Percentiles rank a stretch among this genome's conserved stretches.
Conservation (phyloP, 2,113 vertebrate species). For the Rhabdornis inornatus region DNA sequence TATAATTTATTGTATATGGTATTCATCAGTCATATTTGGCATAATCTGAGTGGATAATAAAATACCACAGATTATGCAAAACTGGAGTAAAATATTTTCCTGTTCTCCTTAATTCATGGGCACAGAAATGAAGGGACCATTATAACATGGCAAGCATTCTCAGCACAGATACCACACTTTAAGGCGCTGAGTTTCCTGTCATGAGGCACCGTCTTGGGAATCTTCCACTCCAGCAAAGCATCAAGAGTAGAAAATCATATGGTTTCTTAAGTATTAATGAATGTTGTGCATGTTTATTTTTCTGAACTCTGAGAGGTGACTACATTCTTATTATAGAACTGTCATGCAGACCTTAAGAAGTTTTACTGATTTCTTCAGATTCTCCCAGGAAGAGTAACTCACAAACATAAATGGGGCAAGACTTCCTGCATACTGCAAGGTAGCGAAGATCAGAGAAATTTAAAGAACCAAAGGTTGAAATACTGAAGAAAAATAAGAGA, state of each 20-base stretch:
- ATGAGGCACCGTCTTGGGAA: not conserved
- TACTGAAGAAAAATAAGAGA: not conserved
- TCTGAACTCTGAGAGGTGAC: not conserved
- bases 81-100: not conserved
- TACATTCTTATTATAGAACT: not conserved
- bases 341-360: not conserved
- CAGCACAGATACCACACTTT: not conserved
- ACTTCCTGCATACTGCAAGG: not conserved
- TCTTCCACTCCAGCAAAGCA: not conserved
- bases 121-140: not conserved
- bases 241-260: not conserved
- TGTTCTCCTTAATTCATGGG: not conserved
- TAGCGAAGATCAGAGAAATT: not conserved
- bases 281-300: not conserved
- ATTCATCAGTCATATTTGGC: not conserved
- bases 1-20: not conserved
- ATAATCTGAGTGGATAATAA: not conserved
- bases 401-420: not conserved
- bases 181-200: not conserved
- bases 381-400: not conserved
- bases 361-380: not conserved
- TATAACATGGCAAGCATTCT: not conserved
- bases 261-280: not conserved
- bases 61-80: not conserved
- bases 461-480: not conserved